phyloP scores from a whole-genome alignment of 2,888 invertebrate species.

The Microctonus brassicae region DNA sequence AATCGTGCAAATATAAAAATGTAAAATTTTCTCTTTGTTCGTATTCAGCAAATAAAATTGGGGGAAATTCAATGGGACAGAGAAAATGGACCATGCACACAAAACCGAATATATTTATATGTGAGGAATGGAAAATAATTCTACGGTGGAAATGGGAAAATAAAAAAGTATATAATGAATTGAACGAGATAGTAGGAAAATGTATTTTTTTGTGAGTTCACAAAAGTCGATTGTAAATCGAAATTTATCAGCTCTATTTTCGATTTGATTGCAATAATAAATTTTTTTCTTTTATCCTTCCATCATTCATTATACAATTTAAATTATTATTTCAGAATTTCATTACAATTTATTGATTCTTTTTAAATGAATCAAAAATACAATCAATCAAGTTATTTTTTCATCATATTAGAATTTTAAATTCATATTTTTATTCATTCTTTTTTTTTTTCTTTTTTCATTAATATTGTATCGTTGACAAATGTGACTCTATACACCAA shows the following conservation, averaged over 20 bases:
- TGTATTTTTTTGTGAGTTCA: not conserved
- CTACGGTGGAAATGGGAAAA: not conserved
- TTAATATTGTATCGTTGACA: too few species aligned
- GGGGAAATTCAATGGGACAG: not conserved
- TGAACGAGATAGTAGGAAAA: not conserved
- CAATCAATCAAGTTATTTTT: too few species aligned
- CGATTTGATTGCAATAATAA: not conserved
- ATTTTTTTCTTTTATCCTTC: not conserved
- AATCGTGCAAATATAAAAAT: slow-evolving; percentile 22
- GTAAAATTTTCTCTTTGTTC: slow-evolving; percentile 19
- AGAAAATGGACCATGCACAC: not conserved
- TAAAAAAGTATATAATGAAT: not conserved
- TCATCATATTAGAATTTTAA: too few species aligned
- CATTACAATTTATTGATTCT: too few species aligned
- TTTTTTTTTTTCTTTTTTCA: too few species aligned
- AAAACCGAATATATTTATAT: not conserved
- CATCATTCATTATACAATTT: too few species aligned
- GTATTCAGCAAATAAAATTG: slow-evolving; percentile 15
- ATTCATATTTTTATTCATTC: too few species aligned
- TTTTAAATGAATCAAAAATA: too few species aligned
- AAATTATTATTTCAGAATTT: too few species aligned
- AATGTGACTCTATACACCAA: too few species aligned
- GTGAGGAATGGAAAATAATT: not conserved
- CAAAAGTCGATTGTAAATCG: not conserved
- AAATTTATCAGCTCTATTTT: not conserved